Base-by-base conservation (phyloP, 2,888 invertebrate genomes). In the Lordiphosa andalusiaca region DNA sequence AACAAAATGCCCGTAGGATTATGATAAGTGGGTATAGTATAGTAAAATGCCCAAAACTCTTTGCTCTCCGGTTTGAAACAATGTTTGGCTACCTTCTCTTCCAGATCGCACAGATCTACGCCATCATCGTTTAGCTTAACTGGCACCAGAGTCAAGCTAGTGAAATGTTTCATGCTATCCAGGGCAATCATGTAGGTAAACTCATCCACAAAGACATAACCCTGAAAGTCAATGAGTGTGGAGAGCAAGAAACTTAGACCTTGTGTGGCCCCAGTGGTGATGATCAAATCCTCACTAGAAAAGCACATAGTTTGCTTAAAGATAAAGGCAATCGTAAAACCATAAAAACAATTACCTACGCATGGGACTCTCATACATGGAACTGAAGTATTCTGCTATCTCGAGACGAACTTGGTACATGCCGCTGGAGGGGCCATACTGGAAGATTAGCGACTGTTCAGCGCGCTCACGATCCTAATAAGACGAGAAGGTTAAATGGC, bases 111-210 rank as follows among this genome's bases (percentile, higher is more conserved):
- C 1, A 91, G 74, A 73, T 92, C 90, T 2, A 92, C 90, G 0
- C 92, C 90, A 67, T 91, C 90, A 0, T 90, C 77, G 64, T 91
- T 91, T 64, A 92, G 89, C 40, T 91, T 91, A 9, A 93, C 91
- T 89, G 91, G 87, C 25, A 93, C 84, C 21, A 93, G 86, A 65
- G 87, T 90, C 67, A 92, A 87, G 1, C 90, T 86, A 6, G 91
- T 90, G 69, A 92, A 93, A 67, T 91, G 90, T 56, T 88, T 88
- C 62, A 93, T 91, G 9, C 89, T 87, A 36, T 91, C 90, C 21
- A 92, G 83, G 2, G 92, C 93, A 60, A 92, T 90, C 90, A 93
- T 93, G 71, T 93, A 93, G 0, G 93, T 92, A 10, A 91, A 92
- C 83, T 93, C 92, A 74, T 93, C 93, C 7, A 93, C 91, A 84